Evolutionary conservation across 2,797 vertebrate genomes (phyloP).

Genomic region (Passerculus sandwichensis): DNA sequence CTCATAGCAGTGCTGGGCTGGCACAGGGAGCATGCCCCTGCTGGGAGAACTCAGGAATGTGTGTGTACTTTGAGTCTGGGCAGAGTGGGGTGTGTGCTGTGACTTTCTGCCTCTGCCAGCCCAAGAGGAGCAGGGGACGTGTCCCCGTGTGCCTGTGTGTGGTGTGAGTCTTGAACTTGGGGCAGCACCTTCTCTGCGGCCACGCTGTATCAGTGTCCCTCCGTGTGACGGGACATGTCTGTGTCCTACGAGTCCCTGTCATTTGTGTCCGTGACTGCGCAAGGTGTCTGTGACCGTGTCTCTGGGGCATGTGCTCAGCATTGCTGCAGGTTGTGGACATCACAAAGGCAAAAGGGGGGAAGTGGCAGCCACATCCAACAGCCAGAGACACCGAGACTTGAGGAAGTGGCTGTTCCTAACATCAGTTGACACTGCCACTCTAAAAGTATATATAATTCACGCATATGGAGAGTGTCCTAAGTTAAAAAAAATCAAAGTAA

Average conservation of each 20-base stretch:
- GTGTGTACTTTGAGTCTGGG: background rate
- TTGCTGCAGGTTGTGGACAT: background rate
- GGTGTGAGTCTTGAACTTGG: background rate
- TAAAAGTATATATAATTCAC: background rate
- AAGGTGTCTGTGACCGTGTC: background rate
- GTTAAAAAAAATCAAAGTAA: background rate
- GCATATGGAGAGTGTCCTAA: background rate
- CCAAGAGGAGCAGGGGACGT: accelerated
- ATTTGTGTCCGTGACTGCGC: accelerated
- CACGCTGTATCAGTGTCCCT: accelerated
- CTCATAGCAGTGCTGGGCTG: background rate
- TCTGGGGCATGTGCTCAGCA: background rate
- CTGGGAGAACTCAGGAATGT: accelerated
- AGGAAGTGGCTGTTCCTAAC: background rate
- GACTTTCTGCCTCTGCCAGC: background rate
- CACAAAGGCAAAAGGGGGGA: background rate
- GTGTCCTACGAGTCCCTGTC: background rate
- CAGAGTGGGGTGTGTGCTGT: background rate
- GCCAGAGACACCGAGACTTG: background rate
- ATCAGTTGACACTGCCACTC: background rate
- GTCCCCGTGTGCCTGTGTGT: accelerated
- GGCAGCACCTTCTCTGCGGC: accelerated
- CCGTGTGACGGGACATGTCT: accelerated
- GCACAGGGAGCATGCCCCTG: accelerated
- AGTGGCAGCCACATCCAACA: background rate